Evolutionary conservation across 2,888 invertebrate genomes (phyloP).

Genomic region (Uropetala carovei): DNA sequence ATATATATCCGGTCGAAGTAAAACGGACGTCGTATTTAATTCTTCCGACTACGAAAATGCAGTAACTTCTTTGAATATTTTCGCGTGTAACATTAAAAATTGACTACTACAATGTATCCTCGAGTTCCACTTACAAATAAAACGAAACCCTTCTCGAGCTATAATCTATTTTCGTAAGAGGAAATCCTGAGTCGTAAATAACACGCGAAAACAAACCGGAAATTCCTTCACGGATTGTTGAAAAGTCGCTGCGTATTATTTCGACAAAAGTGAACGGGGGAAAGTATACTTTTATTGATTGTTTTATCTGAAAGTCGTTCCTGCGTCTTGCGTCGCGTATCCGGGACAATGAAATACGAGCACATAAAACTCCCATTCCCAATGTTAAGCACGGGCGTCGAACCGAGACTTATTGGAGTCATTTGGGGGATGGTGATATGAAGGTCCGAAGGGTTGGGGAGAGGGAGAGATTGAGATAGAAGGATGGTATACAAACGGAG

Average conservation of each 20-base stretch:
- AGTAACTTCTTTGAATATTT: too few relatives aligned
- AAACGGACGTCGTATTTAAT: too few relatives aligned
- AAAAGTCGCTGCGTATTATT: not conserved
- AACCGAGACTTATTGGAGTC: conserved; percentile 15
- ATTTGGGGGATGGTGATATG: not conserved
- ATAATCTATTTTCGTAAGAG: not conserved
- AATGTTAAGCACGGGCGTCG: not conserved
- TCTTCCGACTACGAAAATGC: too few relatives aligned
- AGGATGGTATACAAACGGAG: not conserved
- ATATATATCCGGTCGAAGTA: too few relatives aligned
- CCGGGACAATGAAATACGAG: not conserved
- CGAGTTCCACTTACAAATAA: not conserved
- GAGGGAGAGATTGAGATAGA: not conserved
- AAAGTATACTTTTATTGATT: not conserved
- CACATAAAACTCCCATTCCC: not conserved
- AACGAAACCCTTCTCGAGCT: not conserved
- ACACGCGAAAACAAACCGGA: conserved; percentile 6
- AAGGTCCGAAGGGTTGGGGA: not conserved
- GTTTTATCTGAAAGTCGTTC: too few relatives aligned
- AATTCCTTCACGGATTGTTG: conserved; percentile 26
- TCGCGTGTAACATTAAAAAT: too few relatives aligned
- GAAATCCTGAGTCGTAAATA: not conserved
- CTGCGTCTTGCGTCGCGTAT: too few relatives aligned
- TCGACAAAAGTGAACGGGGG: not conserved
- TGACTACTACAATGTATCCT: not conserved